Base-by-base conservation (phyloP, 2,113 vertebrate genomes). In the Pardalotus punctatus region DNA sequence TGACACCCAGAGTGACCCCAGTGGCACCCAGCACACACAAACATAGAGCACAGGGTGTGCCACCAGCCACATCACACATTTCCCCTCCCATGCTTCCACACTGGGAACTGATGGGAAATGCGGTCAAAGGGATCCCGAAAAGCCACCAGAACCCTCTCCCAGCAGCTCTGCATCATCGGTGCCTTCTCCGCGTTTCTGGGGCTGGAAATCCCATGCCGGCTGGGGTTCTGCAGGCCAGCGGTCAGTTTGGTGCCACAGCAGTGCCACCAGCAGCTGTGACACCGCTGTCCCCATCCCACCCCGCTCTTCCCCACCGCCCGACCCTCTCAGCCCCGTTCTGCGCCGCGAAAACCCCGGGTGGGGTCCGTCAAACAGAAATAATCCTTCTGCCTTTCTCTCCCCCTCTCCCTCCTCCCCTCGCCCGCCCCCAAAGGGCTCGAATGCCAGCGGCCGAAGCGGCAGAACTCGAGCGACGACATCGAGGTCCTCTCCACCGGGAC, bases 401-500 rank as follows among this genome's bases (percentile, higher is more conserved):
- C 76, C 50, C 33, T 87, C 84, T 94, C 64, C 72, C 53, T 38
- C 56, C 93, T 21, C 61, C 19, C 29, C 18, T 27, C 71, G 31
- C 0, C 88, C 0, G 2, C 81, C 16, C 40, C 28, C 42, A 17
- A 83, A 99, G 99, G 99, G 96, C 98, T 99, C 3, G 99, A 99
- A 96, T 99, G 98, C 98, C 99, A 99, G 98, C 96, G 99, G 96
- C 99, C 99, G 20, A 99, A 99, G 97, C 98, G 98, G 81, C 98
- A 99, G 97, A 98, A 98, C 66, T 98, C 98, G 73, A 99, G 98
- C 45, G 99, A 99, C 3, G 99, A 99, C 96, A 98, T 98, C 3
- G 99, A 99, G 97, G 98, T 98, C 64, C 98, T 99, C 70, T 99
- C 99, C 90, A 98, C 98, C 0, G 99, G 98, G 90, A 99, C 98